These are phyloP conservation scores for Trichogramma pretiosum DNA, from an alignment of 1,140 invertebrate species.

Conservation along the genomic window DNA sequence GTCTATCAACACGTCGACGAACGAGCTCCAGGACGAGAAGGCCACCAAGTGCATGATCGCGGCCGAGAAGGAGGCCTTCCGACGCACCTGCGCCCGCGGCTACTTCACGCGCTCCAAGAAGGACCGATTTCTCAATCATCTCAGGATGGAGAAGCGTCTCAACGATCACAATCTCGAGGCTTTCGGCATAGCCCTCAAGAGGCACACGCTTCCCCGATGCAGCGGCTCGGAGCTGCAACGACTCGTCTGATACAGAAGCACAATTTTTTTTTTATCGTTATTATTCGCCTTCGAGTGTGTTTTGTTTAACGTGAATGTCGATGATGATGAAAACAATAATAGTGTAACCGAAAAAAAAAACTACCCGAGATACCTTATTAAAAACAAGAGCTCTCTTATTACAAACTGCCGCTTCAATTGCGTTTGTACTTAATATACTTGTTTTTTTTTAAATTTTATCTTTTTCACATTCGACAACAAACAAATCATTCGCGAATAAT, in stretches of 20 bases:
- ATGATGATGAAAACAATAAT: too few relatives aligned
- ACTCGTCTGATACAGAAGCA: conserved; percentile 10
- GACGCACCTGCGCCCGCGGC: conserved; percentile 32
- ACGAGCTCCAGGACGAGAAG: conserved; percentile 12
- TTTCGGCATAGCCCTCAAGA: conserved; percentile 1
- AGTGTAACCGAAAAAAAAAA: too few relatives aligned
- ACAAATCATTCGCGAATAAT: too few relatives aligned
- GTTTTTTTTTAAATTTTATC: too few relatives aligned
- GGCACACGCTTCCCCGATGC: conserved; percentile 13
- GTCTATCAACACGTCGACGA: conserved; percentile 12
- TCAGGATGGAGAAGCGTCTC: conserved; percentile 33
- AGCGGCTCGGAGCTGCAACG: conserved; percentile 23
- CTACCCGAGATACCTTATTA: too few relatives aligned
- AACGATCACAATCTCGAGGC: conserved; percentile 30
- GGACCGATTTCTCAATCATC: conserved; percentile 34
- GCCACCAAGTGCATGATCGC: conserved; percentile 25
- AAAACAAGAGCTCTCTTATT: too few relatives aligned
- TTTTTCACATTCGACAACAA: too few relatives aligned
- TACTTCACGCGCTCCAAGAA: conserved; percentile 35
- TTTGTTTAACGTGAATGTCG: too few relatives aligned
- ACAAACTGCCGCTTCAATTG: too few relatives aligned
- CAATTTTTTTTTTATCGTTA: conserved; percentile 1
- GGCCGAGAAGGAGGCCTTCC: conserved; percentile 32
- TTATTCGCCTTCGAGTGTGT: too few relatives aligned
- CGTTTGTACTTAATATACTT: too few relatives aligned